These are phyloP conservation scores for Anastatus disparis DNA, from an alignment of 1,140 invertebrate genomes.

Conservation along the genomic window DNA sequence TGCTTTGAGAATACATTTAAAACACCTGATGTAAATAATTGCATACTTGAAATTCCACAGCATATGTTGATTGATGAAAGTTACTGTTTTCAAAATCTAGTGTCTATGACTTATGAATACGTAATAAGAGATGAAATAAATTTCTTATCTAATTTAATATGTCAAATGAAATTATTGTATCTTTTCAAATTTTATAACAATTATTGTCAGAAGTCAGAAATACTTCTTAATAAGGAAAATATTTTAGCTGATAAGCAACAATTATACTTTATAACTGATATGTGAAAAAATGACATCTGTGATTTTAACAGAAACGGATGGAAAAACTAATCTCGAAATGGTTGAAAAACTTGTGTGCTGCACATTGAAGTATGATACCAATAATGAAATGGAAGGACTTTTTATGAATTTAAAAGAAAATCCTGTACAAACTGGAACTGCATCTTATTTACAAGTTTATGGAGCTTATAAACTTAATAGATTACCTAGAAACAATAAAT, in stretches of 20 bases:
- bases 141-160: constrained; percentile 73
- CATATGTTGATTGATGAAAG: constrained; percentile 69
- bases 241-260: constrained; percentile 71
- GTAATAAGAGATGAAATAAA: constrained; percentile 86
- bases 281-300: constrained; percentile 69
- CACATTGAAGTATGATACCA: no score
- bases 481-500: no score
- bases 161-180: constrained; percentile 75
- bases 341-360: no score
- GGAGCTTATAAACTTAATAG: no score
- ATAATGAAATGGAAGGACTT: no score
- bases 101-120: constrained; percentile 85
- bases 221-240: constrained; percentile 63
- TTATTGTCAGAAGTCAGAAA: constrained; percentile 51
- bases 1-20: not conserved
- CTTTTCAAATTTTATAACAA: constrained; percentile 62
- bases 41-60: constrained; percentile 36
- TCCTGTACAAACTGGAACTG: no score
- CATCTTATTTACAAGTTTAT: no score
- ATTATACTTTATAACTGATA: constrained; percentile 66
- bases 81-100: constrained; percentile 76
- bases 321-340: no score
- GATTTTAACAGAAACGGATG: no score
- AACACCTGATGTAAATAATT: no score
- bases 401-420: no score